Evolutionary conservation across 2,888 invertebrate genomes (phyloP).

Genomic region (Galeruca laticollis): DNA sequence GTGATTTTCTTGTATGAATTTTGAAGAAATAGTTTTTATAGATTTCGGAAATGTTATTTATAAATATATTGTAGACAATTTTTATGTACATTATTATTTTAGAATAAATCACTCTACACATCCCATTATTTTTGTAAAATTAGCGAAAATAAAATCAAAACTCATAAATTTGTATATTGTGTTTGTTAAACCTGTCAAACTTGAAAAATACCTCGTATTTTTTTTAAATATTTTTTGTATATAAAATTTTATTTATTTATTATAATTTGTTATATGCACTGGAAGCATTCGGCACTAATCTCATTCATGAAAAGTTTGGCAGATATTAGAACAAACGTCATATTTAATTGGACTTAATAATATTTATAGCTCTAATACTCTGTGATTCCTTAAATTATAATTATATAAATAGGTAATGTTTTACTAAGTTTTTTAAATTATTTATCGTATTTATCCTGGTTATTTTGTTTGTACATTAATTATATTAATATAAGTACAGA

Average conservation of each 20-base stretch:
- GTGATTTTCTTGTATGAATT: slow-evolving; percentile 35
- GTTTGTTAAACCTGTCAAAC: slow-evolving; percentile 31
- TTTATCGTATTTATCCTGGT: slow-evolving; percentile 56
- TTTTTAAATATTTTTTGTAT: slow-evolving; percentile 24
- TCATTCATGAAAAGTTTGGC: slow-evolving; percentile 29
- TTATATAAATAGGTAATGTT: slow-evolving; percentile 47
- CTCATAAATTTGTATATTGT: slow-evolving; percentile 27
- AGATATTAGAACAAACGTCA: slow-evolving; percentile 23
- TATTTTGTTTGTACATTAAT: slow-evolving; percentile 51
- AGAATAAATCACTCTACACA: slow-evolving; percentile 30
- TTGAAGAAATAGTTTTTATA: slow-evolving; percentile 43
- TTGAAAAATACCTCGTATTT: slow-evolving; percentile 23
- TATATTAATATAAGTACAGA: slow-evolving; percentile 41
- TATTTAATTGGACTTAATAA: slow-evolving; percentile 25
- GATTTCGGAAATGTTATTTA: slow-evolving; percentile 48
- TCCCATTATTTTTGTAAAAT: slow-evolving; percentile 34
- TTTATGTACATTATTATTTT: slow-evolving; percentile 37
- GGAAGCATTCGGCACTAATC: slow-evolving; percentile 24
- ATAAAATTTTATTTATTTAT: slow-evolving; percentile 33
- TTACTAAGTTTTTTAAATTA: slow-evolving; percentile 56
- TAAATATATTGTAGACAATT: slow-evolving; percentile 47
- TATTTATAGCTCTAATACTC: slow-evolving; percentile 35
- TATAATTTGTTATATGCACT: slow-evolving; percentile 23
- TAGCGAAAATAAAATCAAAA: slow-evolving; percentile 29
- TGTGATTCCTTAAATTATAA: slow-evolving; percentile 38